phyloP scores from a whole-genome alignment of 2,888 invertebrate genomes.

The Clepsis dumicolana region DNA sequence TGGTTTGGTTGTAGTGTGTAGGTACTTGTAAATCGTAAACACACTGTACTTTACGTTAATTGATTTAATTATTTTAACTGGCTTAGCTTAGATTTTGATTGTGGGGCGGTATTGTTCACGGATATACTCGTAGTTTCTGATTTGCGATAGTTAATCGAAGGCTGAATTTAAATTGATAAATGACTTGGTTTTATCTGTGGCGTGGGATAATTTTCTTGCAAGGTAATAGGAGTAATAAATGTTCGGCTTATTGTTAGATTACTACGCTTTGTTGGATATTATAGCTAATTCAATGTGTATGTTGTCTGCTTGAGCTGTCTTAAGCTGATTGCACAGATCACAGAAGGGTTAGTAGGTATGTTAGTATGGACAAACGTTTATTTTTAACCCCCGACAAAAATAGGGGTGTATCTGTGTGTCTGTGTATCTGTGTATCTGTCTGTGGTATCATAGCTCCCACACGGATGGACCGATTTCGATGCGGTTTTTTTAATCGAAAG shows the following conservation, averaged over 20 bases:
- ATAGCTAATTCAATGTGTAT: neutral
- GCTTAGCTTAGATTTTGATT: conserved; percentile 61
- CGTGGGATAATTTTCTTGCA: conserved; percentile 25
- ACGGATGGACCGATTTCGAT: too few relatives aligned
- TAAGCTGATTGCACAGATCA: too few relatives aligned
- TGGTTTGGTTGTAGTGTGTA: too few relatives aligned
- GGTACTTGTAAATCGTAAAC: too few relatives aligned
- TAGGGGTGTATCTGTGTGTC: too few relatives aligned
- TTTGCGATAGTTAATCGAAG: conserved; percentile 37
- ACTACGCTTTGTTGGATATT: neutral
- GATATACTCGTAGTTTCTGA: conserved; percentile 51
- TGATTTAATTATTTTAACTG: conserved; percentile 54
- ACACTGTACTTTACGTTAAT: conserved; percentile 61
- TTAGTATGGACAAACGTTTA: too few relatives aligned
- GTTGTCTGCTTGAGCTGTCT: neutral
- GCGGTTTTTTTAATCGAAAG: too few relatives aligned
- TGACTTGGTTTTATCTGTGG: conserved; percentile 14
- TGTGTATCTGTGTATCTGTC: too few relatives aligned
- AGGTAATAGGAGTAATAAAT: conserved; percentile 1
- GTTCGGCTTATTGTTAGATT: neutral
- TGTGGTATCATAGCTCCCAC: too few relatives aligned
- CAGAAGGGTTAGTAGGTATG: too few relatives aligned
- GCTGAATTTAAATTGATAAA: conserved; percentile 28
- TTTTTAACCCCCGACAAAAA: too few relatives aligned
- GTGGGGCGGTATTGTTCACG: conserved; percentile 55